Evolutionary conservation across 2,797 vertebrate species (phyloP), one percentile per base, ranked within the genome.

Genomic region (Allobates femoralis): DNA sequence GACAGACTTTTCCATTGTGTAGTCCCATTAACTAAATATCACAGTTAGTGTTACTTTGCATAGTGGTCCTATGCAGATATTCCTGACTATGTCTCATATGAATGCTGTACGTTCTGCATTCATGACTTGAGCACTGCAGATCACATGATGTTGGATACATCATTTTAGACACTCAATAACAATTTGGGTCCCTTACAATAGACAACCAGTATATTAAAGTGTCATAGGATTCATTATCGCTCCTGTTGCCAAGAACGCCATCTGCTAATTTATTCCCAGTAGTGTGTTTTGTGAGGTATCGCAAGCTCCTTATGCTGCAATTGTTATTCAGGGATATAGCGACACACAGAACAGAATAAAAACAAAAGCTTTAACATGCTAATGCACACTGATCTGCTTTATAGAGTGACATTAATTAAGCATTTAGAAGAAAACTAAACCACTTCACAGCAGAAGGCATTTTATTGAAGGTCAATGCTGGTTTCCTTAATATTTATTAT

Each of bases 221-320:
- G 76, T 50, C 76, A 46, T 32, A 74, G 83, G 82, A 85, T 79
- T 88, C 69, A 85, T 88, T 88, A 85, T 34, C 50, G 30, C 64
- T 81, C 58, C 77, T 85, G 82, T 88, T 88, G 83, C 86, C 86
- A 87, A 50, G 82, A 81, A 74, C 58, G 53, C 86, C 86, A 88
- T 88, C 86, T 88, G 86, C 56, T 88, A 85, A 84, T 85, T 75
- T 84, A 85, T 88, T 88, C 86, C 86, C 86, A 85, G 58, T 56
- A 50, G 86, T 74, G 67, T 85, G 41, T 58, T 88, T 84, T 85
- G 69, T 50, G 50, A 67, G 78, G 75, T 73, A 85, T 80, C 56
- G 62, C 58, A 76, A 71, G 30, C 78, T 67, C 26, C 55, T 76
- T 32, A 76, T 88, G 82, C 86, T 81, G 67, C 41, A 26, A 69